Evolutionary conservation across 1,140 invertebrate genomes (phyloP), one percentile per base, ranked within the genome.

Genomic region (Dryas iulia): DNA sequence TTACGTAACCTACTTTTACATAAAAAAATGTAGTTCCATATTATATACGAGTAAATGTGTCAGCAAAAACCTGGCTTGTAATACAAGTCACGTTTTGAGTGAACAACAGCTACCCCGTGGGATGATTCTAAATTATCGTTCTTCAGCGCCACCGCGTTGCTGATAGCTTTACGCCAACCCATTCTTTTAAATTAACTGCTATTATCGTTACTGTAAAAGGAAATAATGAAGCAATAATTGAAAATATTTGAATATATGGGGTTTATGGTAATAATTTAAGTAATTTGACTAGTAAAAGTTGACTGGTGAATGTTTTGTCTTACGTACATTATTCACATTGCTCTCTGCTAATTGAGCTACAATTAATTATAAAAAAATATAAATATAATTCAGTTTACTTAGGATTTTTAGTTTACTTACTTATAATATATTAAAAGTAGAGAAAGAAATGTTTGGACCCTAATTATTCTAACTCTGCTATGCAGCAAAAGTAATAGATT

Each of bases 81-180:
- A 47, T 47, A 47, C 39, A 47, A 47, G 39, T 47, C 39, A 47
- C 39, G 39, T 47, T 47, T 47, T 14, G 39, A 47, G 39, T 47
- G 39, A 47, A 47, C 39, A 47, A 47, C 39, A 47, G 39, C 39
- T 21, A 21, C 14, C 39, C 39, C 39, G 39, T 47, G 39, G 39
- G 39, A 47, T 47, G 39, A 47, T 47, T 47, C 39, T 47, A 47
- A 47, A 47, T 47, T 21, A 47, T 47, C 39, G 39, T 47, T 47
- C 39, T 47, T 21, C 39, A 47, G 39, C 39, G 18, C 39, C 18
- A 47, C 39, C 14, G 7, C 39, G 39, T 47, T 18, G 39, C 18
- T 47, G 39, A 47, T 47, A 47, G 39, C 39, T 47, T 47, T 47
- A 47, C 39, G 18, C 39, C 18, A 47, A 47, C 18, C 39, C 39